Evolutionary conservation across 2,113 vertebrate genomes (phyloP).

Genomic region (Lucifuga dentata): DNA sequence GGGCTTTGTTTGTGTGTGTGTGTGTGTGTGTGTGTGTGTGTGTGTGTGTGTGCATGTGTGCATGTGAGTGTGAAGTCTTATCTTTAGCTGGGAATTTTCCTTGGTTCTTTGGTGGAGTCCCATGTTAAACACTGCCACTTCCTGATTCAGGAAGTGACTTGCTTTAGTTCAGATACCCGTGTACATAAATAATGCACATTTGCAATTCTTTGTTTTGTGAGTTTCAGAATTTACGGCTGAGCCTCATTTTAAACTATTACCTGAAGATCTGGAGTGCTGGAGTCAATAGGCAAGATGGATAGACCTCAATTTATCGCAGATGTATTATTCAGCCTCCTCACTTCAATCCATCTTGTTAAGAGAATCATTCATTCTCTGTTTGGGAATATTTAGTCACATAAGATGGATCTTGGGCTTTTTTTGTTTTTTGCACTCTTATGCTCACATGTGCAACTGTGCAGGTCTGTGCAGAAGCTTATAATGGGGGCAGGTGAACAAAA

Average conservation of each 20-base stretch:
- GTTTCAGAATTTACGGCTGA: not conserved
- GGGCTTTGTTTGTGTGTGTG: too few species aligned
- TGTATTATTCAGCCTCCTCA: conserved; percentile 6
- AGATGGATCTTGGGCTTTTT: conserved; percentile 1
- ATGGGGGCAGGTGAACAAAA: too few species aligned
- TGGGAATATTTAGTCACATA: not conserved
- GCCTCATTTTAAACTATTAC: not conserved
- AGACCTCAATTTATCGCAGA: conserved; percentile 7
- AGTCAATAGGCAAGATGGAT: not conserved
- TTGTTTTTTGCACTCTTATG: too few species aligned
- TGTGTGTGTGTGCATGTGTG: too few species aligned
- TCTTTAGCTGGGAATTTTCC: too few species aligned
- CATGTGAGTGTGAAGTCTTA: too few species aligned
- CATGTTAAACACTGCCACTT: too few species aligned
- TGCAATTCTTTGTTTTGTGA: not conserved
- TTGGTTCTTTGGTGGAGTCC: too few species aligned
- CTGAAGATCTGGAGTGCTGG: not conserved
- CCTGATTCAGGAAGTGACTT: too few species aligned
- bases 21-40: too few species aligned
- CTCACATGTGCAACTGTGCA: too few species aligned
- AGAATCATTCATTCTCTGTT: conserved; percentile 18
- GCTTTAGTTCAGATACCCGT: not conserved
- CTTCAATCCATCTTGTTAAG: conserved; percentile 4
- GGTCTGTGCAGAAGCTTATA: too few species aligned
- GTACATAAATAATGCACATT: not conserved